phyloP scores from a whole-genome alignment of 2,797 vertebrate species.

The Luscinia megarhynchos region DNA sequence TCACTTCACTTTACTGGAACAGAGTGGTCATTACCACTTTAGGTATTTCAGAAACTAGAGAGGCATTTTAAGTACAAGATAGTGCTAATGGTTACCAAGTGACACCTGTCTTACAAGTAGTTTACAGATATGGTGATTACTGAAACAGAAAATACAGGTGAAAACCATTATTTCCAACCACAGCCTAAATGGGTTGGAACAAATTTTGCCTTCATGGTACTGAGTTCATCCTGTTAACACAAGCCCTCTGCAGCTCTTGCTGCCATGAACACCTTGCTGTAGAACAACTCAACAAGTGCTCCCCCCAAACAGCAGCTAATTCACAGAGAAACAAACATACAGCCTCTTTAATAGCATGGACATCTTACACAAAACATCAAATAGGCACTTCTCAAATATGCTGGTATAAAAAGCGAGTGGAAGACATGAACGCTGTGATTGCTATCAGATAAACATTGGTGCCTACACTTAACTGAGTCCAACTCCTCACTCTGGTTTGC shows the following conservation, averaged over 20 bases:
- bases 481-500: background rate
- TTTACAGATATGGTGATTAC: background rate
- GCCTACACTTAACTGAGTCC: background rate
- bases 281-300: background rate
- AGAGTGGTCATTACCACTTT: background rate
- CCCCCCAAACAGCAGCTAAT: background rate
- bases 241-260: background rate
- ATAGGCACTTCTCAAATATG: background rate
- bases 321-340: rapidly evolving
- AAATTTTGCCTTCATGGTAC: background rate
- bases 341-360: background rate
- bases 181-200: background rate
- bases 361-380: background rate
- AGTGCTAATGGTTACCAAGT: background rate
- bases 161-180: background rate
- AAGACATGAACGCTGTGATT: background rate
- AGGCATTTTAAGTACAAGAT: background rate
- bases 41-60: background rate
- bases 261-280: background rate
- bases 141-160: background rate
- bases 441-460: background rate
- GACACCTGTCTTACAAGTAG: background rate
- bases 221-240: rapidly evolving
- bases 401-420: background rate
- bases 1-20: slow-evolving; percentile 1